These are phyloP conservation scores for Drosophila tripunctata DNA, from an alignment of 2,888 invertebrate genomes.

Conservation along the genomic window DNA sequence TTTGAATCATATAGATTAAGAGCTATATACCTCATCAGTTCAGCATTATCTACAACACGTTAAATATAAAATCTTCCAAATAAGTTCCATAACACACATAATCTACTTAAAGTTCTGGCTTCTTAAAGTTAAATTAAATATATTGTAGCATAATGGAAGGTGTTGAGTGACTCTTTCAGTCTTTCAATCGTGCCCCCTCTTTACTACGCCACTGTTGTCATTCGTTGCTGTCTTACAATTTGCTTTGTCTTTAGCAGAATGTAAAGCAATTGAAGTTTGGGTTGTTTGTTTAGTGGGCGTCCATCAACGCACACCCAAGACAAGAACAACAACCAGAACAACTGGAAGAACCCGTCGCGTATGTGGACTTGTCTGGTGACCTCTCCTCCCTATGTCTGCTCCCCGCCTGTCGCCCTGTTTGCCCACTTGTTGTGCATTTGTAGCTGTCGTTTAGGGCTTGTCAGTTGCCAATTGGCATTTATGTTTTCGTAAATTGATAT, in stretches of 20 bases:
- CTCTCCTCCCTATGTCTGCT: background rate
- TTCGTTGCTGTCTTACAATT: conserved; percentile 14
- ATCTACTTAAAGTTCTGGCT: background rate
- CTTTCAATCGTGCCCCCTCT: background rate
- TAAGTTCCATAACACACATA: background rate
- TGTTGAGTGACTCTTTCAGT: conserved; percentile 2
- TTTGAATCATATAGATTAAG: background rate
- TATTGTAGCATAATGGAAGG: background rate
- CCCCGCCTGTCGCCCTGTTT: background rate
- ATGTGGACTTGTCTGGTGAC: conserved; percentile 4
- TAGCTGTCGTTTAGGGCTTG: conserved; percentile 45
- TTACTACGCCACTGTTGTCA: conserved; percentile 15
- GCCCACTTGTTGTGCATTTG: conserved; percentile 11
- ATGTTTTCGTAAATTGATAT: conserved; percentile 65
- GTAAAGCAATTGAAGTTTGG: conserved; percentile 54
- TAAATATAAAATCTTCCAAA: no score
- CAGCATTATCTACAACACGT: background rate
- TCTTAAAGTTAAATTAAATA: background rate
- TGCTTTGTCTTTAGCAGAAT: conserved; percentile 55
- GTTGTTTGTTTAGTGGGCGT: conserved; percentile 33
- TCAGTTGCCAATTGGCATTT: conserved; percentile 65
- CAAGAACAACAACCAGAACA: background rate
- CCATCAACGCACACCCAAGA: conserved; percentile 17
- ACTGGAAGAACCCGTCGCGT: conserved; percentile 17
- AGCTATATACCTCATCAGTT: background rate